Base-by-base conservation (phyloP, 2,888 invertebrate genomes). In the Cheilosia vernalis region DNA sequence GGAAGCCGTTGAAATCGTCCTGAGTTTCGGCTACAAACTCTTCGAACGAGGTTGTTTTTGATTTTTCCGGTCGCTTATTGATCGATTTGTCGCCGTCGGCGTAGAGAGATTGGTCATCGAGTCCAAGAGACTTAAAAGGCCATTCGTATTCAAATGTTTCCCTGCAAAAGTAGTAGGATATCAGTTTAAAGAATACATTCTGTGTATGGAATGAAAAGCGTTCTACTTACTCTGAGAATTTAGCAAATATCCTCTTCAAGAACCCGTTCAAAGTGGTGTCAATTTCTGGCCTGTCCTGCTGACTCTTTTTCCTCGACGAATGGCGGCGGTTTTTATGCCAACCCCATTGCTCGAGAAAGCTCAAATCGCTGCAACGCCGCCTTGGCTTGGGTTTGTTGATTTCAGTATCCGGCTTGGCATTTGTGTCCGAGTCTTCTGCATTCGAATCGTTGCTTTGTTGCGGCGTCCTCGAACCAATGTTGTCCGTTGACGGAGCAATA, bases 331-430 rank as follows among this genome's bases (percentile, higher is more conserved):
- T 90, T 84, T 91, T 90, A 88, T 96, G 96, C 95, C 96, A 96
- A 64, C 95, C 95, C 96, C 96, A 96, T 88, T 95, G 95, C 88
- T 96, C 95, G 24, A 96, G 91, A 88, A 95, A 95, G 61, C 95
- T 95, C 15, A 96, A 92, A 37, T 95, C 95, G 91, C 95, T 96
- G 47, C 96, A 94, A 82, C 96, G 93, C n/a, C 96, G 92, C 88
- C 96, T 94, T 6, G 92, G 91, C 67, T 91, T 92, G 0, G 90
- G 88, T 87, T 92, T 91, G 33, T 89, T 90, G 4, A 89, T 88
- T 7, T 87, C 80, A n/a, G 81, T 76, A 37, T 90, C 91, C 21
- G 69, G 69, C 78, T 89, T 90, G 27, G 88, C 80, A 79, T 88
- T 88, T 19, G 88, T 88, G 77, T 89, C 89, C 5, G 88, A 87